phyloP scores from a whole-genome alignment of 2,888 invertebrate genomes.

The Phymatocera aterrima region DNA sequence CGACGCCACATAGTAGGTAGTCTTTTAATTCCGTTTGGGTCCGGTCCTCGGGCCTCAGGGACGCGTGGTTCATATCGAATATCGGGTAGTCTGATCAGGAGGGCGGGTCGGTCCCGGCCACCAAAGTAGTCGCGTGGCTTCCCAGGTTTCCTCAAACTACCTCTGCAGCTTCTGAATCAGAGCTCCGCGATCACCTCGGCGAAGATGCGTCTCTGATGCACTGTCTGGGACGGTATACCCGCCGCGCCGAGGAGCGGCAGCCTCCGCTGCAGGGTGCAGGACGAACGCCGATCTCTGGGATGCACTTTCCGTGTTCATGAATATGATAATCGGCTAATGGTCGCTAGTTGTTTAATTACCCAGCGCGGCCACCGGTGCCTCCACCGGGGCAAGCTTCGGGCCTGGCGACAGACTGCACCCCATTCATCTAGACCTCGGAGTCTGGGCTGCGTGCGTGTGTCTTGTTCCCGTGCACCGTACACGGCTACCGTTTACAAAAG shows the following conservation, averaged over 20 bases:
- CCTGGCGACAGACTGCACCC: constrained; percentile 57
- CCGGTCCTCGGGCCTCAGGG: constrained; percentile 25
- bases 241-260: not conserved
- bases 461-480: constrained; percentile 59
- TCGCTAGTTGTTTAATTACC: constrained; percentile 73
- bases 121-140: constrained; percentile 45
- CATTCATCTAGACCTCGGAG: constrained; percentile 58
- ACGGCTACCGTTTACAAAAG: constrained; percentile 49
- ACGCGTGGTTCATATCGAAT: constrained; percentile 15
- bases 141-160: constrained; percentile 27
- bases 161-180: not conserved
- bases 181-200: not conserved
- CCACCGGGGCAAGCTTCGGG: constrained; percentile 57
- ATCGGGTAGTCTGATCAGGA: constrained; percentile 17
- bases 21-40: constrained; percentile 39
- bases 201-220: constrained; percentile 17
- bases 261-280: constrained; percentile 32
- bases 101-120: constrained; percentile 23
- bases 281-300: constrained; percentile 57
- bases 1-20: not conserved
- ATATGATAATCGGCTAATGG: constrained; percentile 74
- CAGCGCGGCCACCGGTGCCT: constrained; percentile 57
- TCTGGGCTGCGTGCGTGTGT: constrained; percentile 60
- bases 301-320: constrained; percentile 74
- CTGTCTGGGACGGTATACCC: not conserved